These are phyloP conservation scores for Trichopoda pennipes DNA, from an alignment of 2,888 invertebrate genomes.

Conservation along the genomic window DNA sequence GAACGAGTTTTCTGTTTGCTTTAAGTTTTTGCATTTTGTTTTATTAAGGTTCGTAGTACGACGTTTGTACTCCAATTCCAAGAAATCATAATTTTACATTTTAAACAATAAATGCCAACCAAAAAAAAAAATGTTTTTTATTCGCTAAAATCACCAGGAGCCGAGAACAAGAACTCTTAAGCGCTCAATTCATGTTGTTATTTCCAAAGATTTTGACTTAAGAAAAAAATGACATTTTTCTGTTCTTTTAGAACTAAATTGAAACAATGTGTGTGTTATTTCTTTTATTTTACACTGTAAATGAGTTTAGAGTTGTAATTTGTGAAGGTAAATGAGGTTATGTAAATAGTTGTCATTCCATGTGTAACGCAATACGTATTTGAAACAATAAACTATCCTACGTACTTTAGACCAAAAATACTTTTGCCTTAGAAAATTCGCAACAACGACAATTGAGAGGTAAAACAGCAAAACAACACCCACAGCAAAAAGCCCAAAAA, in stretches of 20 bases:
- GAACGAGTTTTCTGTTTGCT: slow-evolving; percentile 43
- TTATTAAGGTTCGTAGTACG: not conserved
- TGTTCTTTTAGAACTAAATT: not conserved
- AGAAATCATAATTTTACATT: slow-evolving; percentile 71
- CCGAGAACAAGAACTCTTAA: slow-evolving; percentile 36
- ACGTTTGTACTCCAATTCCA: slow-evolving; percentile 44
- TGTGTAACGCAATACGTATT: too few relatives aligned
- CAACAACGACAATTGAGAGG: too few relatives aligned
- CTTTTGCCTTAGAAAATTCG: too few relatives aligned
- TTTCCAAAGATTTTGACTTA: not conserved
- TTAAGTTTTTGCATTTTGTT: slow-evolving; percentile 49
- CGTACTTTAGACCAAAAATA: too few relatives aligned
- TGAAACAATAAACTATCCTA: too few relatives aligned
- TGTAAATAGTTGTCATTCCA: too few relatives aligned
- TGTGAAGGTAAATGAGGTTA: not conserved
- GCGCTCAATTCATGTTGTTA: slow-evolving; percentile 26
- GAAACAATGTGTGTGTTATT: not conserved
- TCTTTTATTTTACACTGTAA: slow-evolving; percentile 11
- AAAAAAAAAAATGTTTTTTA: slow-evolving; percentile 23
- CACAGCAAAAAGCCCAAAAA: too few relatives aligned
- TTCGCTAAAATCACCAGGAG: slow-evolving; percentile 45
- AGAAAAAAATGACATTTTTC: not conserved
- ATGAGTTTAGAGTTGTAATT: not conserved
- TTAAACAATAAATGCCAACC: slow-evolving; percentile 69
- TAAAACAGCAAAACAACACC: too few relatives aligned